Evolutionary conservation across 2,113 vertebrate genomes (phyloP).

Genomic region (Ivindomyrus marchei): DNA sequence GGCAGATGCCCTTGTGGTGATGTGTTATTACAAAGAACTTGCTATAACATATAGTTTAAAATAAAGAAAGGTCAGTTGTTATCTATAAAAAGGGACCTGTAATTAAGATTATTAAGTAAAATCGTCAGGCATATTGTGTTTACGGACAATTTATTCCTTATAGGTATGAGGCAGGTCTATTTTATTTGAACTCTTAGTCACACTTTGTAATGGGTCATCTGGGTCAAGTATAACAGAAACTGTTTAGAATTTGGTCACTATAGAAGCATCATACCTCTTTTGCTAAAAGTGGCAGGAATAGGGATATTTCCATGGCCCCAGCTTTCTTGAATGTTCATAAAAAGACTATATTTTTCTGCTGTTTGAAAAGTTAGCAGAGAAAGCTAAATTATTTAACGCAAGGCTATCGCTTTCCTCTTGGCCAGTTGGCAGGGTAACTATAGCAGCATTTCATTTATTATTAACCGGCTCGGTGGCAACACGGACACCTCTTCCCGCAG

Average conservation of each 20-base stretch:
- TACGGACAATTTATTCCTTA: not conserved
- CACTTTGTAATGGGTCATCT: not conserved
- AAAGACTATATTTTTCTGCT: not conserved
- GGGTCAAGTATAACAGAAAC: not conserved
- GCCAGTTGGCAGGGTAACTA: conserved; percentile 83
- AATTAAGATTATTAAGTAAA: not conserved
- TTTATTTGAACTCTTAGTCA: not conserved
- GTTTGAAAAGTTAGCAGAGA: not conserved
- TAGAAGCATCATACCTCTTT: not conserved
- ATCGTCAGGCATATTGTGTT: not conserved
- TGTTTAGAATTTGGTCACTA: not conserved
- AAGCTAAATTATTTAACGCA: conserved; percentile 70
- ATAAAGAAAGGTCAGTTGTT: not conserved
- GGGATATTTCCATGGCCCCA: not conserved
- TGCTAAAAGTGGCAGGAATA: not conserved
- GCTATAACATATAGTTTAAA: not conserved
- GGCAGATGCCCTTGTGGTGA: not conserved
- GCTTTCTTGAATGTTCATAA: not conserved
- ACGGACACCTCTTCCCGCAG: conserved; percentile 47
- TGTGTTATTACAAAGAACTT: not conserved
- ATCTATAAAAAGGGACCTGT: not conserved
- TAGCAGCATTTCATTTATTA: conserved; percentile 75
- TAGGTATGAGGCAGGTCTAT: not conserved
- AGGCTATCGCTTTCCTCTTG: conserved; percentile 72
- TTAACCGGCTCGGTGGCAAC: conserved; percentile 58